Base-by-base conservation (phyloP, 2,113 vertebrate genomes). In the Gambusia holbrooki region DNA sequence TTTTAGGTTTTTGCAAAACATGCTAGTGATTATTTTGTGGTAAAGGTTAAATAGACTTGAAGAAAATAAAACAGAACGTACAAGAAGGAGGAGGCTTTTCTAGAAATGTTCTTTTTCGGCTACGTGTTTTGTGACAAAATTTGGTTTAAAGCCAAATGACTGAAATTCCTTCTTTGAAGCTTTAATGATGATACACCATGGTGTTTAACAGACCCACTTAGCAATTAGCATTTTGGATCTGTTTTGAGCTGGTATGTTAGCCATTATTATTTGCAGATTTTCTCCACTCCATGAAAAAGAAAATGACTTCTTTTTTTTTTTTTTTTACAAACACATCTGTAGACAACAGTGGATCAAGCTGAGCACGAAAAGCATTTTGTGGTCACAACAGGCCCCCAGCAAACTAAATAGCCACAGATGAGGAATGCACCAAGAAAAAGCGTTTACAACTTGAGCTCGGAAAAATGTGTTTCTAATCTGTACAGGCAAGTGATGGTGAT, bases 401-500 rank as follows among this genome's bases (percentile, higher is more conserved):
- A 81, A 91, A 93, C 93, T 92, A 93, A 94, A 93, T 90, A 91
- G 86, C 91, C 90, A 90, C 94, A 94, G 92, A 94, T 93, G 93
- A 94, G 92, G 93, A 94, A 93, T 94, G 93, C 92, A 92, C 86
- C 82, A 71, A 90, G 83, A 91, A 92, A 92, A 91, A 92, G 89
- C 90, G 83, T 94, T 95, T 94, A 94, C 91, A 94, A 88, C 91
- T 90, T 84, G 89, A 69, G 92, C 89, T 76, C 65, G 85, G 84
- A 85, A 89, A 93, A 94, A 94, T 93, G 93, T 94, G 94, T 90
- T 94, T 93, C 87, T 89, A 93, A 93, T 94, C 89, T 93, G 86
- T 87, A 29, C 90, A 79, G 87, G 73, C 88, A 88, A 93, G 92
- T 92, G 93, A 91, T 88, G 90, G 92, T 91, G 91, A 93, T 92